Conservation (phyloP, 2,797 vertebrate genomes). For the Peromyscus nudipes region DNA sequence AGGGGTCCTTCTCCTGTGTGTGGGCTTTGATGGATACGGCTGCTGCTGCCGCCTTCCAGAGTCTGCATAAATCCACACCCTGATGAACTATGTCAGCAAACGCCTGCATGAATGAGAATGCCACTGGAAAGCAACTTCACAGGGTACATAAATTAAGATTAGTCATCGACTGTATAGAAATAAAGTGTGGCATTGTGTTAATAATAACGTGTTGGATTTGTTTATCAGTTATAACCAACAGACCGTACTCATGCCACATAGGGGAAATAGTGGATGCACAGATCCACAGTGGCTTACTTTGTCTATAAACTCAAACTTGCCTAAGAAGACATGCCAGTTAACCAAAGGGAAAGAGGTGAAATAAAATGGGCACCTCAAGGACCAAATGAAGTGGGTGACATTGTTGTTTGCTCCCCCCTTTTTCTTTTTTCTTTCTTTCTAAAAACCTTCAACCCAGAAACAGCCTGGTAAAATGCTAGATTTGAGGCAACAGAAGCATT, state of each 20-base stretch:
- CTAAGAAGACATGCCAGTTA: background rate
- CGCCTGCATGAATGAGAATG: slow-evolving; percentile 64
- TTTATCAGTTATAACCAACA: background rate
- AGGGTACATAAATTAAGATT: slow-evolving; percentile 73
- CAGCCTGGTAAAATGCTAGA: background rate
- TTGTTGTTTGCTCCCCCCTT: background rate
- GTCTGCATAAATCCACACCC: slow-evolving; percentile 53
- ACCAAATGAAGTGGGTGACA: background rate
- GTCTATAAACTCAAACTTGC: background rate
- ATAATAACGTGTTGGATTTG: background rate
- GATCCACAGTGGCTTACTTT: background rate
- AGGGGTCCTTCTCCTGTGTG: too few relatives aligned
- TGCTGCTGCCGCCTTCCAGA: background rate
- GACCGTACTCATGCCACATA: background rate
- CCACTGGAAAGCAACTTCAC: slow-evolving; percentile 63
- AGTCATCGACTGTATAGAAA: background rate
- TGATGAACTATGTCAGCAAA: slow-evolving; percentile 77
- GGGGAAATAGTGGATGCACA: background rate
- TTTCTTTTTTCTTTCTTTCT: background rate
- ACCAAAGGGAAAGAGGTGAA: background rate
- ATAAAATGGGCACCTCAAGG: background rate
- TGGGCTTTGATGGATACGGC: background rate
- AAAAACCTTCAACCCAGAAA: background rate
- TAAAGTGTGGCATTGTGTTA: background rate
- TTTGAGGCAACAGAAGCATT: background rate